Percentiles rank a stretch among this genome's conserved stretches.
phyloP scores from a whole-genome alignment of 2,888 invertebrate genomes.

The Idaea biselata region DNA sequence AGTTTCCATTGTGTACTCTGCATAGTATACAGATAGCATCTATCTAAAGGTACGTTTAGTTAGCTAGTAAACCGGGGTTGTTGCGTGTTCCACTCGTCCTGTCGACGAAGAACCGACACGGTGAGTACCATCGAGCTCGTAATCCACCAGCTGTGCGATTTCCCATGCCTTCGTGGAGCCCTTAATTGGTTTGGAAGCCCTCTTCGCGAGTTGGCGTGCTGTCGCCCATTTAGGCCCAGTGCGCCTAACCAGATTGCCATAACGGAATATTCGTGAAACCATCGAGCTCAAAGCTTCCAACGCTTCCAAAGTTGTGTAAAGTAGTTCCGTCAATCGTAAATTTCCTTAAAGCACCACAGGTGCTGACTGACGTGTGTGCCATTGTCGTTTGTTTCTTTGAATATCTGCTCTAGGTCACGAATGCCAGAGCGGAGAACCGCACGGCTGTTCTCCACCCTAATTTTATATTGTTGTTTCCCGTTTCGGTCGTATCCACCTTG shows the following conservation, averaged over 20 bases:
- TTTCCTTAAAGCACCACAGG: conserved; percentile 55
- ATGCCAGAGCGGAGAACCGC: conserved; percentile 23
- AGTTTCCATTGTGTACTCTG: conserved; percentile 2
- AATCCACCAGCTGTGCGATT: conserved; percentile 67
- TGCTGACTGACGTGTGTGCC: conserved; percentile 54
- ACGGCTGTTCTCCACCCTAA: conserved; percentile 30
- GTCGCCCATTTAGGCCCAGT: conserved; percentile 65
- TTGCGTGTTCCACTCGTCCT: conserved; percentile 65
- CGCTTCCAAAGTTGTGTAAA: conserved; percentile 50
- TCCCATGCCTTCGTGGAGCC: conserved; percentile 77
- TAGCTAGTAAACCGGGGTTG: conserved; percentile 25
- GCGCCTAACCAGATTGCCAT: conserved; percentile 77
- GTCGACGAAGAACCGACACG: conserved; percentile 57
- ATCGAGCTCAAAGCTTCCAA: conserved; percentile 53
- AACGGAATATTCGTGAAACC: conserved; percentile 72
- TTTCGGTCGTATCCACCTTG: conserved; percentile 29
- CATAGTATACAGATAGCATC: conserved; percentile 9
- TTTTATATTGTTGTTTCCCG: conserved; percentile 30
- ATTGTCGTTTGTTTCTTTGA: conserved; percentile 47
- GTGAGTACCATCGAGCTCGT: conserved; percentile 77
- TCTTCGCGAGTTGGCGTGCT: conserved; percentile 74
- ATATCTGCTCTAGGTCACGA: conserved; percentile 45
- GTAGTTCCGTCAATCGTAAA: conserved; percentile 50
- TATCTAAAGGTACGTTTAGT: conserved; percentile 39
- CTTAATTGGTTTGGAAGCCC: conserved; percentile 79